Conservation (phyloP, 2,888 invertebrate genomes). For the Erynnis tages region DNA sequence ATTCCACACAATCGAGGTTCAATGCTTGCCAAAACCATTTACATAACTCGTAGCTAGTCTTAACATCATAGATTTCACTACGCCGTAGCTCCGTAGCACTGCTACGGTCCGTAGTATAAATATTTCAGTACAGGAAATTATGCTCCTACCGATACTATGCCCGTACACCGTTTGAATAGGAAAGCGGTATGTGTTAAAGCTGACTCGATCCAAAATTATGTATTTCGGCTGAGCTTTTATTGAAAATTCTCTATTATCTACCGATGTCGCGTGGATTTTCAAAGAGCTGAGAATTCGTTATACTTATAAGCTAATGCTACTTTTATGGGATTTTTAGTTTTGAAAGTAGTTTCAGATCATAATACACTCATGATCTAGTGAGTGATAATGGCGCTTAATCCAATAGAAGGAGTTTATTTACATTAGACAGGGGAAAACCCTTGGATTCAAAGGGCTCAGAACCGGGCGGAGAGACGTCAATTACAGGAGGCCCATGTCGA, state of each 20-base stretch:
- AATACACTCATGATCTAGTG: no score
- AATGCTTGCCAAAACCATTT: slow-evolving; percentile 42
- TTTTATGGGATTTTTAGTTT: no score
- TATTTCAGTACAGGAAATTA: slow-evolving; percentile 79
- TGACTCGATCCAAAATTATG: slow-evolving; percentile 42
- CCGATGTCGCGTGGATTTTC: slow-evolving; percentile 8
- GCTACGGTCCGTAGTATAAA: slow-evolving; percentile 63
- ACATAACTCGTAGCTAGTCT: slow-evolving; percentile 48
- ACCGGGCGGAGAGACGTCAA: no score
- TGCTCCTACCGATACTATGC: slow-evolving; percentile 68
- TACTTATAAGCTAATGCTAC: not conserved
- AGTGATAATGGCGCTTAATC: no score
- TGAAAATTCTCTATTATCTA: slow-evolving; percentile 23
- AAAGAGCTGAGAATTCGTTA: not conserved
- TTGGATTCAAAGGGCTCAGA: no score
- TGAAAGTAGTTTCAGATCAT: no score
- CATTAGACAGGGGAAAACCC: no score
- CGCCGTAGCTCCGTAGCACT: slow-evolving; percentile 46
- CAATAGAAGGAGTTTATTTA: no score
- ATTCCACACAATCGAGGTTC: slow-evolving; percentile 39
- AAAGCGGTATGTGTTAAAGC: slow-evolving; percentile 56
- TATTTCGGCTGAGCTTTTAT: slow-evolving; percentile 19
- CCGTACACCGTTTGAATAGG: slow-evolving; percentile 58
- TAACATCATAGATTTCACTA: slow-evolving; percentile 56
- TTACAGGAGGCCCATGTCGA: no score